Evolutionary conservation across 2,888 invertebrate genomes (phyloP), one percentile per base, ranked within the genome.

Genomic region (Drosophila emarginata): DNA sequence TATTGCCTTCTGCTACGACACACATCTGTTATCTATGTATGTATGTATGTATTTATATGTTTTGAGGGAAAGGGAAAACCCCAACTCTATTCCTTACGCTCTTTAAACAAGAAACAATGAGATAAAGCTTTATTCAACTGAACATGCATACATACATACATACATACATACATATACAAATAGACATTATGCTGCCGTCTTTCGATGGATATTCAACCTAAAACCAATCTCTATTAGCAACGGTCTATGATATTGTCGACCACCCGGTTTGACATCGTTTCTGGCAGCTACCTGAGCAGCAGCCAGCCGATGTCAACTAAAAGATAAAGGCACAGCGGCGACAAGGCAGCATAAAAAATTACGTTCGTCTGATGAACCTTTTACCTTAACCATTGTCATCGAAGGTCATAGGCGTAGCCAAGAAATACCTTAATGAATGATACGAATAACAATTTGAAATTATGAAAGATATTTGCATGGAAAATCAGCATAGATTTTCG

Each of bases 241-340:
- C 70, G 54, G 45, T 45, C 81, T 79, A 67, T 74, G 74, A 79
- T 64, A 50, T 79, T 75, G 50, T 67, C 71, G 80, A 80, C 80
- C 80, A 80, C 80, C 80, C 81, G 71, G 79, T 61, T 79, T 79
- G 81, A 81, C 84, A 84, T 84, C 45, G 77, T 69, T 53, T 69
- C 63, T 61, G 59, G 60, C 71, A 59, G 61, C 61, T 56, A 70
- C 71, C 65, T 65, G 64, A 65, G 76, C 51, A 65, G 58, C 69
- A 61, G 28, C 68, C 64, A 73, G 66, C 65, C 74, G 84, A 82
- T 82, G 85, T 83, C 85, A 85, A 72, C 80, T 61, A 54, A 59
- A 66, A 72, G 81, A 85, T 82, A 85, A 81, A 85, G 78, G 59
- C 80, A 37, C 70, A 59, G 62, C 61, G 40, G 59, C 67, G 60